phyloP scores from a whole-genome alignment of 2,113 vertebrate genomes.

The Geococcyx californianus region DNA sequence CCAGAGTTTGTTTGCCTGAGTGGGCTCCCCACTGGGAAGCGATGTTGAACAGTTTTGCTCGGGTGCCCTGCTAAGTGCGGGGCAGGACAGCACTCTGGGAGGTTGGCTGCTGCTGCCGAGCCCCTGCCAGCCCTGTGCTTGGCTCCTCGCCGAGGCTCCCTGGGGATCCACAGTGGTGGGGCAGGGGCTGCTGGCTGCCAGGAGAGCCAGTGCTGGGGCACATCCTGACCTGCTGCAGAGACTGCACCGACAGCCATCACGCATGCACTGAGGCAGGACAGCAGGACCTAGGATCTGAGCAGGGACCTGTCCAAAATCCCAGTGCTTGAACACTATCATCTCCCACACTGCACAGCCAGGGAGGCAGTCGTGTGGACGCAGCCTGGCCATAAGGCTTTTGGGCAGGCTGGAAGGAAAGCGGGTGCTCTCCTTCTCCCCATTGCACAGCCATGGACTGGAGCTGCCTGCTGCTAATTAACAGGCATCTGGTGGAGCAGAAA shows the following conservation, averaged over 20 bases:
- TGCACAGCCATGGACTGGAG: background rate
- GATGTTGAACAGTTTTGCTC: slow-evolving; percentile 53
- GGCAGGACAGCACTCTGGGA: slow-evolving; percentile 27
- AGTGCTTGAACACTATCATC: rapidly evolving
- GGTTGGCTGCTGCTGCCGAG: slow-evolving; percentile 1
- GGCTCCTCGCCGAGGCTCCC: slow-evolving; percentile 18
- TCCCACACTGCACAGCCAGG: rapidly evolving
- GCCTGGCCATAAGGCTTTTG: background rate
- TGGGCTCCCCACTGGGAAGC: slow-evolving; percentile 67
- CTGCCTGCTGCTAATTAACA: background rate
- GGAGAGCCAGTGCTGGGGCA: background rate
- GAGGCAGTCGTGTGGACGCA: background rate
- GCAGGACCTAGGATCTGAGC: rapidly evolving
- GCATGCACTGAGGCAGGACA: rapidly evolving
- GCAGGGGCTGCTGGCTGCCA: background rate
- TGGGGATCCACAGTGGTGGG: rapidly evolving
- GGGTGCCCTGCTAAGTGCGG: slow-evolving; percentile 33
- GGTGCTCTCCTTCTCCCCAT: rapidly evolving
- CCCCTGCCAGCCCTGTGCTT: slow-evolving; percentile 1
- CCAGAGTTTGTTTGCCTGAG: slow-evolving; percentile 48
- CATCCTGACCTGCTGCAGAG: rapidly evolving
- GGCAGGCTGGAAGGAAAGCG: background rate
- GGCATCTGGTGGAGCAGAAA: background rate
- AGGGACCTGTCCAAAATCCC: background rate
- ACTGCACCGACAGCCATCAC: rapidly evolving